phyloP scores from a whole-genome alignment of 2,888 invertebrate genomes.

The Carabus problematicus region DNA sequence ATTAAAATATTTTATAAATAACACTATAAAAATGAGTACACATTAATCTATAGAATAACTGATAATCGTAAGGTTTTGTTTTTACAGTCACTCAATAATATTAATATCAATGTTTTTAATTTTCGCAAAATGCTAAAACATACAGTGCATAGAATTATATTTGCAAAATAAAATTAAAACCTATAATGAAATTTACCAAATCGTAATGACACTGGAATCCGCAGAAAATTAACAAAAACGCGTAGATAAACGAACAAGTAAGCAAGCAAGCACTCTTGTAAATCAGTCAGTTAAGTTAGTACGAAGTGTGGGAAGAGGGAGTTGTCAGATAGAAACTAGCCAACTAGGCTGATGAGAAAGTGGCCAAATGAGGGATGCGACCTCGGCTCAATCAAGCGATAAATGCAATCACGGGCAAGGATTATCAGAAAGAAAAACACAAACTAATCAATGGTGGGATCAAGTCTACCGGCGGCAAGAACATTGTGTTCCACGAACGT shows the following conservation, averaged over 20 bases:
- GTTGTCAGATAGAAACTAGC: background rate
- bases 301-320: background rate
- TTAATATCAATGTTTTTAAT: too few species aligned
- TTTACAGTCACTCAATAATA: too few species aligned
- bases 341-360: slow-evolving; percentile 21
- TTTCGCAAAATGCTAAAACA: too few species aligned
- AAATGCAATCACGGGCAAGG: slow-evolving; percentile 38
- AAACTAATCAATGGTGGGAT: slow-evolving; percentile 34
- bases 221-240: slow-evolving; percentile 23
- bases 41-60: too few species aligned
- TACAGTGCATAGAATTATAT: background rate
- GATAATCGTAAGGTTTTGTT: too few species aligned
- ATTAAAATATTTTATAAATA: too few species aligned
- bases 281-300: slow-evolving; percentile 4
- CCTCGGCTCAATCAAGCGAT: slow-evolving; percentile 31
- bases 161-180: background rate
- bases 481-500: too few species aligned
- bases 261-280: background rate
- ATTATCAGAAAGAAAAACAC: slow-evolving; percentile 43
- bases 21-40: too few species aligned
- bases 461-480: background rate
- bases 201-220: slow-evolving; percentile 13
- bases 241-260: too few species aligned
- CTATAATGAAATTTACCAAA: slow-evolving; percentile 6
- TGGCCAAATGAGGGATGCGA: slow-evolving; percentile 28